Percentiles rank a stretch among this genome's conserved stretches.
Evolutionary conservation across 2,888 invertebrate species (phyloP).

Genomic region (Lochmaea capreae): DNA sequence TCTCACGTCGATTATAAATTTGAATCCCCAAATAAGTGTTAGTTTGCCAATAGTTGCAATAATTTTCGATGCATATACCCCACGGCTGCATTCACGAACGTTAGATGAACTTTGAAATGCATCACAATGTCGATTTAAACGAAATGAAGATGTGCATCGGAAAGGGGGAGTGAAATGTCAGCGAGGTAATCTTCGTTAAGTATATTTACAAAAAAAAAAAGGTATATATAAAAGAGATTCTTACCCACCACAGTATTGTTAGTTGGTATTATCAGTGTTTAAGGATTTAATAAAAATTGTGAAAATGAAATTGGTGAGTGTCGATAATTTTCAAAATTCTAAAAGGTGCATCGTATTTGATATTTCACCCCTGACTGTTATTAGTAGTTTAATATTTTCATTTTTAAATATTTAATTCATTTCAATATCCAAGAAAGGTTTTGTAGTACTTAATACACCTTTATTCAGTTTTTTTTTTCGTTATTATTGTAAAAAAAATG

Average conservation of each 20-base stretch:
- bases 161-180: conserved; percentile 56
- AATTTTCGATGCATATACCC: no score
- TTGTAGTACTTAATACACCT: background rate
- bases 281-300: conserved; percentile 32
- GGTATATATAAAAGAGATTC: conserved; percentile 50
- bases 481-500: no score
- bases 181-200: conserved; percentile 11
- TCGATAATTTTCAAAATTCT: background rate
- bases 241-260: conserved; percentile 44
- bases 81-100: background rate
- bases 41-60: no score
- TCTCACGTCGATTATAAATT: no score
- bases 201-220: conserved; percentile 26
- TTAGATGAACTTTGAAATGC: conserved; percentile 49
- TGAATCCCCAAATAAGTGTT: no score
- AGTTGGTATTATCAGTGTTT: conserved; percentile 44
- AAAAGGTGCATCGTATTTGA: background rate
- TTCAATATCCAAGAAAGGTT: background rate
- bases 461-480: no score
- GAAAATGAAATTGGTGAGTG: conserved; percentile 53
- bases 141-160: conserved; percentile 51
- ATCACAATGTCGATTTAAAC: conserved; percentile 47
- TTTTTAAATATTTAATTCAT: background rate
- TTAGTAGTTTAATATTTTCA: background rate
- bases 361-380: background rate